phyloP scores from a whole-genome alignment of 2,113 vertebrate genomes.

The Lanius collurio region DNA sequence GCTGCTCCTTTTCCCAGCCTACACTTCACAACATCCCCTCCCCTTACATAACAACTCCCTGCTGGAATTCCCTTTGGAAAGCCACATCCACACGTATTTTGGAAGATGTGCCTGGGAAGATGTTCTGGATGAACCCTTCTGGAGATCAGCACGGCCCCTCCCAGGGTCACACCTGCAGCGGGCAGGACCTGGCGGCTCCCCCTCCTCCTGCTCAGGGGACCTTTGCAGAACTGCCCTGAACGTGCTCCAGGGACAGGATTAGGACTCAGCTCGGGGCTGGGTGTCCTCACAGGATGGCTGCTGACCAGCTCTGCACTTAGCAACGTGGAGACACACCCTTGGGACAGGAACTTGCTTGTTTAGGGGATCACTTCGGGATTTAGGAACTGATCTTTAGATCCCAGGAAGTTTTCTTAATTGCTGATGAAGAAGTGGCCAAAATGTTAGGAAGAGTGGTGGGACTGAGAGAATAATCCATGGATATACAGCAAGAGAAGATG shows the following conservation, averaged over 20 bases:
- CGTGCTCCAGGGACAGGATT: rapidly evolving
- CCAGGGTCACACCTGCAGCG: background rate
- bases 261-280: background rate
- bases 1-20: background rate
- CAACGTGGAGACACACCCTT: background rate
- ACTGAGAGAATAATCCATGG: rapidly evolving
- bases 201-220: background rate
- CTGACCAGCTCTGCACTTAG: background rate
- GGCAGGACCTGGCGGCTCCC: background rate
- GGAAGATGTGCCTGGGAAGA: background rate
- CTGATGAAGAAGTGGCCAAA: background rate
- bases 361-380: background rate
- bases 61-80: background rate
- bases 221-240: background rate
- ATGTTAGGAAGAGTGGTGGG: background rate
- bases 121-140: background rate
- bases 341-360: background rate
- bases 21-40: background rate
- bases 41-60: background rate
- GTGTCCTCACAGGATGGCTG: background rate
- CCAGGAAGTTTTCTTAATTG: background rate
- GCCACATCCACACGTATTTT: rapidly evolving
- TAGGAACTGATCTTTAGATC: background rate
- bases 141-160: background rate
- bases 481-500: rapidly evolving